Evolutionary conservation across 2,797 vertebrate genomes (phyloP), one percentile per base, ranked within the genome.

Genomic region (Perodicticus potto): DNA sequence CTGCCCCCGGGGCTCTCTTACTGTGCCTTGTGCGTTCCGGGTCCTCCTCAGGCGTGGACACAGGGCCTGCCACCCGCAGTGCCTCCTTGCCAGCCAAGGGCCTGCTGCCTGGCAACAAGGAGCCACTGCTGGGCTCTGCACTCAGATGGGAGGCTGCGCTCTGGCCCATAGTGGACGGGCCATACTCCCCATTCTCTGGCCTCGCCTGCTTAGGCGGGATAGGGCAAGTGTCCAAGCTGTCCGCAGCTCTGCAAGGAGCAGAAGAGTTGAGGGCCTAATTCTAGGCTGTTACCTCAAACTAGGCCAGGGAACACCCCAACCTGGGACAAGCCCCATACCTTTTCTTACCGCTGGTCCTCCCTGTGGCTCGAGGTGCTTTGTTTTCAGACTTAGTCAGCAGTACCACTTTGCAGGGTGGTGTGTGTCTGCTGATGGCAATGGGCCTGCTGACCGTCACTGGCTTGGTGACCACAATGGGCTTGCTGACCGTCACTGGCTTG

Each of bases 11-110:
- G 96, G 91, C 96, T 97, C 98, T 97, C 99, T 99, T 99, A 99
- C 99, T 99, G 99, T 99, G 99, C 98, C 98, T 99, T 98, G 99
- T 99, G 97, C 99, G 99, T 97, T 99, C 99, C 0, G 99, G 99
- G 96, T 99, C 99, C 97, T 99, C 99, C 49, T 99, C 99, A 0
- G 98, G 99, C 34, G 98, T 98, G 0, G 98, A 98, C 43, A 98
- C 97, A 5, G 99, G 98, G 83, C 98, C 98, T 94, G 98, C 98
- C 80, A 97, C 98, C 25, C 98, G 99, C 10, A 98, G 98, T 0
- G 97, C 97, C 34, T 99, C 99, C 95, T 99, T 99, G 93, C 98
- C 98, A 0, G 98, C 98, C 0, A 98, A 98, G 74, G 98, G 97
- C 65, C 97, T 97, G 11, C 97, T 97, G 0, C 98, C 98, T 17